A percentile compares a stretch with the other conserved stretches of the same genome.
Conservation (phyloP, 2,797 vertebrate species). For the Mus spretus region DNA sequence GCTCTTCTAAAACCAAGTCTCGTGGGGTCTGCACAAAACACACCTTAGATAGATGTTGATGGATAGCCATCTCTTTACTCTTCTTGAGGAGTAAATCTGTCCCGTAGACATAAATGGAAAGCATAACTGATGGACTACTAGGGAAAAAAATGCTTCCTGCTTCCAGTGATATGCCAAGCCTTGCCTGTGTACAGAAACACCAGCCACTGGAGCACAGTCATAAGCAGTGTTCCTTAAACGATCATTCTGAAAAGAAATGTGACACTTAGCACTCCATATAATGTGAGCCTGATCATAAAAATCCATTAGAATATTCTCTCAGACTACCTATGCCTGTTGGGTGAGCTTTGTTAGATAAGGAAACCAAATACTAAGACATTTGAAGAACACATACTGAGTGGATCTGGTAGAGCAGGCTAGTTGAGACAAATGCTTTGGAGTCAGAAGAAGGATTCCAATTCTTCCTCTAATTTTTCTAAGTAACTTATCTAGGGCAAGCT, state of each 20-base stretch:
- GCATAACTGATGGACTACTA: constrained; percentile 71
- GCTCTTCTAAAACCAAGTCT: constrained; percentile 30
- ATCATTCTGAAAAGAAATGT: constrained; percentile 35
- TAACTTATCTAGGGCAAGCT: not conserved
- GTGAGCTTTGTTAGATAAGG: not conserved
- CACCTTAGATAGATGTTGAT: constrained; percentile 40
- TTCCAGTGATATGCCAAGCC: constrained; percentile 63
- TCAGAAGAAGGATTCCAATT: constrained; percentile 38
- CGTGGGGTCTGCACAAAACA: constrained; percentile 48
- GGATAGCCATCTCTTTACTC: constrained; percentile 77
- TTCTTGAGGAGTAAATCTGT: constrained; percentile 62
- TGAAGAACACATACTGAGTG: not conserved
- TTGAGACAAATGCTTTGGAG: not conserved
- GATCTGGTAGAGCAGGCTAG: not conserved
- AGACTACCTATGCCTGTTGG: not conserved
- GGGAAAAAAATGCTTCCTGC: constrained; percentile 74
- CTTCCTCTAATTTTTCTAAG: not conserved
- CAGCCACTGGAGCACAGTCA: constrained; percentile 14
- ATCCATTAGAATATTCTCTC: not conserved
- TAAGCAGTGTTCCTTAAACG: constrained; percentile 54
- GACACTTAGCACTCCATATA: not conserved
- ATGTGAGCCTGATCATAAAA: not conserved
- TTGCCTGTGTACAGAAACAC: constrained; percentile 54
- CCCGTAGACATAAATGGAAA: constrained; percentile 75
- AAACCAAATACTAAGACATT: not conserved